Base-by-base conservation (phyloP, 1,140 invertebrate species). In the Drosophila pandora region DNA sequence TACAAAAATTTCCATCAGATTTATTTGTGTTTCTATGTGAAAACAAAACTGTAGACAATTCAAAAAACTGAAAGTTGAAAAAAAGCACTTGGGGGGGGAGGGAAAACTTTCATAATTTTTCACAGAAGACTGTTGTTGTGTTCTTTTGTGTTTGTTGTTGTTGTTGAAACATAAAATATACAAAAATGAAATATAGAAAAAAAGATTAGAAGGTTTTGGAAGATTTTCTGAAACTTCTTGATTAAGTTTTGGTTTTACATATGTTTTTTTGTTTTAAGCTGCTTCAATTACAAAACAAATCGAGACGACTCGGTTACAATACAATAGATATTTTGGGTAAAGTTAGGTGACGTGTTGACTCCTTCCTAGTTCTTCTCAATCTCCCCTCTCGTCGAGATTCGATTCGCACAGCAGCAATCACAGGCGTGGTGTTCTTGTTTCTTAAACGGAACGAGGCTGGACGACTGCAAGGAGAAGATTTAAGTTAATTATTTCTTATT, bases 381-480 rank as follows among this genome's bases (percentile, higher is more conserved):
- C 43, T 69, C 39, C 21, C 52, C 43, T 30, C 71, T 58, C 71
- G 70, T 75, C 68, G 63, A 90, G 72, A 85, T 83, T 76, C 79
- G 76, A 84, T 89, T 73, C 63, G 81, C 85, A 90, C 70, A 89
- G 85, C 80, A 90, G 84, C 94, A 95, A 84, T 94, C 93, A 84
- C 94, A 95, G 59, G 93, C 92, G 77, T 93, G 94, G 94, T 93
- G 84, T 94, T 94, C 79, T 88, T 89, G 76, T 89, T 76, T 79
- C 84, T 77, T 58, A 94, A 93, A 76, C 94, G 34, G 94, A 95
- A 83, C 94, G 93, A 73, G 94, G 94, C 80, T 95, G 94, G 22
- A 95, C 93, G 91, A 93, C 94, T 95, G 91, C 9, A 90, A 55
- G 64, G 8, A 25, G 6, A 64, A 54, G 54, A 48, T 61, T 21